Evolutionary conservation across 92 coral and sea anemone species (phyloP).

Genomic region (Porites evermanni): DNA sequence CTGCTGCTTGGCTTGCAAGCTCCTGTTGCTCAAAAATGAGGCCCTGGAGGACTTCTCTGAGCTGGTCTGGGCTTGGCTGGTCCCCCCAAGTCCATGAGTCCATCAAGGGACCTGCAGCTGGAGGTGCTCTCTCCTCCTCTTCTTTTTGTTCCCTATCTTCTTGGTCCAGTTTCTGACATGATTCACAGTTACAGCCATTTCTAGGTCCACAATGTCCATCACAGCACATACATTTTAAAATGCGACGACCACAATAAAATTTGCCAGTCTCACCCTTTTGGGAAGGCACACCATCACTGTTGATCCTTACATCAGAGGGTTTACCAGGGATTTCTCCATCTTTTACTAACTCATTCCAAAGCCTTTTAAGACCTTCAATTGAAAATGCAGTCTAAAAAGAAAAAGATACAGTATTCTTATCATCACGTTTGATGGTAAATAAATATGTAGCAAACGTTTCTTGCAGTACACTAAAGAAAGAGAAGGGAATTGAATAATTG

Average conservation of each 20-base stretch:
- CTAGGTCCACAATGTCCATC: conserved; percentile 85
- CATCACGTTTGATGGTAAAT: too few relatives aligned
- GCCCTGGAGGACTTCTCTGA: conserved; percentile 89
- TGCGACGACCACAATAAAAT: conserved; percentile 79
- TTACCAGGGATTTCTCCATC: conserved; percentile 93
- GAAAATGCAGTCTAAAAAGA: conserved; percentile 81
- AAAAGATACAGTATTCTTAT: neutral
- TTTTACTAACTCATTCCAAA: conserved; percentile 99
- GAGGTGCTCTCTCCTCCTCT: conserved; percentile 80
- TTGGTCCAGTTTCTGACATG: conserved; percentile 93
- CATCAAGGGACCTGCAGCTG: conserved; percentile 85
- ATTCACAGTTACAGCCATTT: conserved; percentile 77
- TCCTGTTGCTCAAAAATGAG: conserved; percentile 92
- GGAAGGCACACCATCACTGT: conserved; percentile 75
- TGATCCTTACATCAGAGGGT: conserved; percentile 67
- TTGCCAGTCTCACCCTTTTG: conserved; percentile 87
- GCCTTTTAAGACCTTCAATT: conserved; percentile 89
- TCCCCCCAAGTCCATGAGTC: conserved; percentile 99
- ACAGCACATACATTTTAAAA: conserved; percentile 79
- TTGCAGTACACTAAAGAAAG: too few relatives aligned
- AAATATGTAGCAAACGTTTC: too few relatives aligned
- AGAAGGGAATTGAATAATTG: too few relatives aligned
- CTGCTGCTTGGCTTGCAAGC: conserved; percentile 94
- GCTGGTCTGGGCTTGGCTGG: conserved; percentile 81
- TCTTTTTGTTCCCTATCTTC: conserved; percentile 87